A percentile compares a stretch with the other conserved stretches of the same genome.
Evolutionary conservation across 2,113 vertebrate species (phyloP).

Genomic region (Rousettus leschenaultii): DNA sequence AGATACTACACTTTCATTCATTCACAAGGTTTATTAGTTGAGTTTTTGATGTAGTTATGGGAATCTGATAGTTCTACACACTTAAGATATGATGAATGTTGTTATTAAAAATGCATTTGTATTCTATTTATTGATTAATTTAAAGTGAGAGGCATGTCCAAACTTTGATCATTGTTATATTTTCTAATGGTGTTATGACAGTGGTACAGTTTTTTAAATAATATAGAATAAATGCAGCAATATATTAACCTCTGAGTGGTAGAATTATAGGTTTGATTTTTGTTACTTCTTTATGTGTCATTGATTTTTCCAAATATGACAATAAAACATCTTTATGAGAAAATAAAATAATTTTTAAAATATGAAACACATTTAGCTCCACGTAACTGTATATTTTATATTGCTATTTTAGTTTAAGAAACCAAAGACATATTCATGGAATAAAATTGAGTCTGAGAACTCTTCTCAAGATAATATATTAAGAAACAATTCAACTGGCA

Average conservation of each 20-base stretch:
- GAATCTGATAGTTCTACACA: background rate
- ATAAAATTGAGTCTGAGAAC: slow-evolving; percentile 12
- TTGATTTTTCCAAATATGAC: background rate
- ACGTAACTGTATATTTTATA: slow-evolving; percentile 9
- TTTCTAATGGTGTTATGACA: slow-evolving; percentile 15
- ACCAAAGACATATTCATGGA: background rate
- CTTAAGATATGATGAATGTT: background rate
- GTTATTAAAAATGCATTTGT: background rate
- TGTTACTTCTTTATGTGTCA: background rate
- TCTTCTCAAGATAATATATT: slow-evolving; percentile 1
- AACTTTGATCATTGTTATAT: background rate
- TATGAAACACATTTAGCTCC: background rate
- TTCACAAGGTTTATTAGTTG: background rate
- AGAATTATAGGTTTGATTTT: background rate
- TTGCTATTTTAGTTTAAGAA: slow-evolving; percentile 14
- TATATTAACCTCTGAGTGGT: background rate
- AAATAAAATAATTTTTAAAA: slow-evolving; percentile 7
- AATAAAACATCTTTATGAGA: slow-evolving; percentile 7
- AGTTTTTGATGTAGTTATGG: background rate
- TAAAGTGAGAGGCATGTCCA: background rate
- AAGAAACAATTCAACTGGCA: slow-evolving; percentile 35
- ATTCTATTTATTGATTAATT: slow-evolving; percentile 25
- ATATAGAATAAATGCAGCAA: background rate
- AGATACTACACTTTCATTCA: background rate
- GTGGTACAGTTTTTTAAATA: background rate